phyloP scores from a whole-genome alignment of 2,888 invertebrate species.

The Gasteruption jaculator region DNA sequence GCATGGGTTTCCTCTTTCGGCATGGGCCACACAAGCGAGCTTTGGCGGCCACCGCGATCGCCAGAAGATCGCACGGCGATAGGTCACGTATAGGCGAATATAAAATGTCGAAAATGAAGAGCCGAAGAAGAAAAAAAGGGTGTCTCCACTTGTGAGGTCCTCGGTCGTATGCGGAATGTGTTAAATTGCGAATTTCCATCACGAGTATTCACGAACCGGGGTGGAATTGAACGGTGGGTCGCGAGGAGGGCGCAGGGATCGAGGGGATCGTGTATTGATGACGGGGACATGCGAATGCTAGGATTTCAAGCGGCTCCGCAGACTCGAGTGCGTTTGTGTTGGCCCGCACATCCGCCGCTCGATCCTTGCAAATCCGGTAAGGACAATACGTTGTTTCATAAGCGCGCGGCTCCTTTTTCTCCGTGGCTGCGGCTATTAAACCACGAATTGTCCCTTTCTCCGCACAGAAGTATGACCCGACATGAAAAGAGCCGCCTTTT shows the following conservation, averaged over 20 bases:
- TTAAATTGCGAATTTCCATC: constrained; percentile 12
- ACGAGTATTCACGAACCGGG: constrained; percentile 17
- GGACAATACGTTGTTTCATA: constrained; percentile 30
- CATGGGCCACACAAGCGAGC: too few species aligned
- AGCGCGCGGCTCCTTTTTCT: constrained; percentile 35
- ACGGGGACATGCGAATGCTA: too few species aligned
- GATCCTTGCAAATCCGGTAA: constrained; percentile 32
- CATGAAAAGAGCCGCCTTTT: constrained; percentile 45
- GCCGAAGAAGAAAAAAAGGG: constrained; percentile 12
- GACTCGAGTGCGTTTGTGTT: constrained; percentile 26
- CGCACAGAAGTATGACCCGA: constrained; percentile 48
- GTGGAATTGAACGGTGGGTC: constrained; percentile 8
- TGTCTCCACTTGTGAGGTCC: constrained; percentile 10
- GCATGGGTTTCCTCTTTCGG: too few species aligned
- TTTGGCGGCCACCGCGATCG: too few species aligned
- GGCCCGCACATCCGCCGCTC: constrained; percentile 37
- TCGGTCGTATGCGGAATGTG: constrained; percentile 14
- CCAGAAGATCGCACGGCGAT: too few species aligned
- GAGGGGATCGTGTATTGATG: constrained; percentile 13
- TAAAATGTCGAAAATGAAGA: constrained; percentile 14
- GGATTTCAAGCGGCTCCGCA: too few species aligned
- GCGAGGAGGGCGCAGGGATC: constrained; percentile 10
- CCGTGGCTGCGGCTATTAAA: too few species aligned
- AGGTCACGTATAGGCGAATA: constrained; percentile 16
- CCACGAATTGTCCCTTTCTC: too few species aligned